These are phyloP conservation scores for Listronotus bonariensis DNA, from an alignment of 1,140 invertebrate genomes.

Conservation along the genomic window DNA sequence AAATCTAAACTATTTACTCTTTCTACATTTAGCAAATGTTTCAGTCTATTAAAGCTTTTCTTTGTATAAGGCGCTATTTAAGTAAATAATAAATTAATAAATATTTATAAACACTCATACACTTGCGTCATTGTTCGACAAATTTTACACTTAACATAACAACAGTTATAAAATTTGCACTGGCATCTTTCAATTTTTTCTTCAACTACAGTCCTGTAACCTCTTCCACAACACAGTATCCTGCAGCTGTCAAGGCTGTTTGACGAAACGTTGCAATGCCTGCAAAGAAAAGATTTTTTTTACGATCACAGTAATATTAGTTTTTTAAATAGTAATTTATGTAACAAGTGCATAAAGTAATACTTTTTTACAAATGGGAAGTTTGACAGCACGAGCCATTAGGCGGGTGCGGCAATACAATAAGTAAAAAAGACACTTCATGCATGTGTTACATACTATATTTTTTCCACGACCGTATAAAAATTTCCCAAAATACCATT, in stretches of 20 bases:
- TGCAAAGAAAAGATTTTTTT: constrained; percentile 50
- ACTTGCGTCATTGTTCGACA: constrained; percentile 70
- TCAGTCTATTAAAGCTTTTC: constrained; percentile 8
- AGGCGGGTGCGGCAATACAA: too few relatives aligned
- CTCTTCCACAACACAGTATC: constrained; percentile 85
- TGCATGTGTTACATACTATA: too few relatives aligned
- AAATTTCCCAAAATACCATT: too few relatives aligned
- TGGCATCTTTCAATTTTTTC: constrained; percentile 77
- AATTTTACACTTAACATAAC: constrained; percentile 86
- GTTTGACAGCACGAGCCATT: too few relatives aligned
- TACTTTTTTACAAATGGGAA: too few relatives aligned
- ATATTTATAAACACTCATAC: constrained; percentile 63
- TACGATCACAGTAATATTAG: background rate
- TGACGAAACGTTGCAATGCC: constrained; percentile 71
- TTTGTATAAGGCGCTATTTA: background rate
- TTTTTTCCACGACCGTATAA: too few relatives aligned
- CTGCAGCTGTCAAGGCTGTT: constrained; percentile 77
- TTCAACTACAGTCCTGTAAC: constrained; percentile 72
- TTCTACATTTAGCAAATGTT: too few relatives aligned
- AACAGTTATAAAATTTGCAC: constrained; percentile 91
- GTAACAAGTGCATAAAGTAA: too few relatives aligned
- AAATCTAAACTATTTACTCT: too few relatives aligned
- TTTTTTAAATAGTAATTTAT: too few relatives aligned
- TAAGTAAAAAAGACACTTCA: too few relatives aligned
- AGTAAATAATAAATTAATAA: constrained; percentile 4